Evolutionary conservation across 2,888 invertebrate species (phyloP).

Genomic region (Caenorhabditis angaria): DNA sequence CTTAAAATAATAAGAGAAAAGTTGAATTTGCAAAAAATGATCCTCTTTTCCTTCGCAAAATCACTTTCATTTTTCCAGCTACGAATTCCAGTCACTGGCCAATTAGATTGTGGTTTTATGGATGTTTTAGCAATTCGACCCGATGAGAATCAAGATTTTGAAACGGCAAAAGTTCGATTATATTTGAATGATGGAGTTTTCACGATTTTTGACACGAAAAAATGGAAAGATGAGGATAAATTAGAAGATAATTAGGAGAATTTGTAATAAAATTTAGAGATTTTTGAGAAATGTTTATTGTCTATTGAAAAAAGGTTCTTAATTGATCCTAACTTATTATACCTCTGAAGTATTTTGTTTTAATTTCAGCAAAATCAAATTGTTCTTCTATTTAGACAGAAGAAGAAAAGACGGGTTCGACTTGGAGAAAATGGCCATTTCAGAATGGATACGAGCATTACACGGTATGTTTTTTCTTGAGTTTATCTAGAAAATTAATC

Average conservation of each 20-base stretch:
- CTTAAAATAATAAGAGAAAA: too few species aligned
- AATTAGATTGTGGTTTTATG: constrained; percentile 61
- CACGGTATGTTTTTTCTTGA: constrained; percentile 38
- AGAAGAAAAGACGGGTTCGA: constrained; percentile 2
- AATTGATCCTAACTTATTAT: not conserved
- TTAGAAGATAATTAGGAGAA: constrained; percentile 5
- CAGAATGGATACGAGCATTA: constrained; percentile 46
- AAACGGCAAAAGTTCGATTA: constrained; percentile 48
- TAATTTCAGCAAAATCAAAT: too few species aligned
- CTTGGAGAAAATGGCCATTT: constrained; percentile 40
- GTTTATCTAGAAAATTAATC: not conserved
- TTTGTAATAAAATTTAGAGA: too few species aligned
- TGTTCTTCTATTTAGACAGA: too few species aligned
- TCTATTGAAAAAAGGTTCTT: not conserved
- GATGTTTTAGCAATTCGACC: constrained; percentile 57
- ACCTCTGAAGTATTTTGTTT: not conserved
- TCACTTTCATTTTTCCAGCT: constrained; percentile 48
- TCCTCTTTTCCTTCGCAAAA: too few species aligned
- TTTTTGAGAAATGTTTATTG: too few species aligned
- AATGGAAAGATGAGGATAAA: constrained; percentile 26
- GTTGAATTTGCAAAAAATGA: too few species aligned
- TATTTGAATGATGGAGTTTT: constrained; percentile 49
- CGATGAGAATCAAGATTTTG: constrained; percentile 38
- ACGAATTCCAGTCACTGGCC: constrained; percentile 63
- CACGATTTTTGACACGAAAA: constrained; percentile 58